Base-by-base conservation (phyloP, 2,888 invertebrate species). In the Junonia oenone region DNA sequence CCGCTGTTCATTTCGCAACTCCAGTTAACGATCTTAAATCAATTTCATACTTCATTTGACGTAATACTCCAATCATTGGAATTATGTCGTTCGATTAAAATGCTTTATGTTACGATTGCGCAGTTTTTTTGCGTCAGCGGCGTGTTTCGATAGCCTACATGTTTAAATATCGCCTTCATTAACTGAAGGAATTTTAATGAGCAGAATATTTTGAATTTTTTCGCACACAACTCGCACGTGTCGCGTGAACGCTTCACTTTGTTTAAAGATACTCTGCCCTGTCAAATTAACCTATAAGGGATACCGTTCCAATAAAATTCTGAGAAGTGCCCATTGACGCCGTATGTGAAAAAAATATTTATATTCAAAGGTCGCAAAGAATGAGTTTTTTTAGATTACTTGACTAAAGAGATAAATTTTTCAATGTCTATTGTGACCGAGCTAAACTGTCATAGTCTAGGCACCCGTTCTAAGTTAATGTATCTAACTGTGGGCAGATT, bases 1-100 rank as follows among this genome's bases (percentile, higher is more conserved):
- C 33, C 31, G 19, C 14, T 48, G 6, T 29, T 27, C 45, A 38
- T 49, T 47, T 29, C 43, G 37, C 45, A 45, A 35, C 33, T 17
- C 38, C 31, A 29, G 14, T 37, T 52, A 55, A 49, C 48, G 53
- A 51, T 43, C 37, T 48, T 15, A 45, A 59, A 51, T 61, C 53
- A 19, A 56, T 53, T 55, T 50, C 49, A 50, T 58, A 51, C 35
- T 43, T 61, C 33, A 43, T 45, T 57, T 40, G 40, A 51, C 50
- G 31, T 53, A 54, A 54, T 51, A 50, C 33, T 15, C 33, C 19
- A 56, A 46, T 58, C 53, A 58, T 53, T 50, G 51, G 13, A 53
- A 43, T 55, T 50, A 58, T 38, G 26, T 29, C 45, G 29, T 14
- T 51, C 40, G 40, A 50, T 50, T 40, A 17, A 40, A 38, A 27